Evolutionary conservation across 2,888 invertebrate genomes (phyloP).

Genomic region (Nomada flava): DNA sequence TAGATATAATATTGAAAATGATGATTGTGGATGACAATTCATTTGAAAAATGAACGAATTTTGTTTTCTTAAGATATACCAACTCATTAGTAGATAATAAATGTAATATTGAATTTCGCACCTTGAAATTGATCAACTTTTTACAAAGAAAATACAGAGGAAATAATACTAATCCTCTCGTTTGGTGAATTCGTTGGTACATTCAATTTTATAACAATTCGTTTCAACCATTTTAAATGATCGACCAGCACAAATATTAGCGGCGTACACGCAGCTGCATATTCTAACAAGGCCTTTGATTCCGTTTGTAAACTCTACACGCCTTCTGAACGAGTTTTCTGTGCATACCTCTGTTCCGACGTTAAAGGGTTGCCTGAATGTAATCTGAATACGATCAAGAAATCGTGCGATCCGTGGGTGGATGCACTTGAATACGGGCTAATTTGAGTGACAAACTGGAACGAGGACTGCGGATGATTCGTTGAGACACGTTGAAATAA

Average conservation of each 20-base stretch:
- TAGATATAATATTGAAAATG: too few species aligned
- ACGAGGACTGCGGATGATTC: slow-evolving; percentile 41
- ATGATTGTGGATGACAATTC: too few species aligned
- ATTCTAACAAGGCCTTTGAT: slow-evolving; percentile 65
- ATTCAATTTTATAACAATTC: slow-evolving; percentile 3
- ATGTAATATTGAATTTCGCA: too few species aligned
- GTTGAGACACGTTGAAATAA: slow-evolving; percentile 1
- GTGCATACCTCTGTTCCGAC: slow-evolving; percentile 28
- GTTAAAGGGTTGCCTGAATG: slow-evolving; percentile 68
- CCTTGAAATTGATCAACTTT: too few species aligned
- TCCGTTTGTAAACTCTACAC: slow-evolving; percentile 42
- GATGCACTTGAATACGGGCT: slow-evolving; percentile 78
- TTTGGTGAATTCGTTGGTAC: not conserved
- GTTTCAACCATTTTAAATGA: slow-evolving; percentile 5
- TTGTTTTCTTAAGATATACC: too few species aligned
- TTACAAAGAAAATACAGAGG: too few species aligned
- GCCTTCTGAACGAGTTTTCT: slow-evolving; percentile 37
- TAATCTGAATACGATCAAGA: slow-evolving; percentile 78
- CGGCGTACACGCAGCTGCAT: slow-evolving; percentile 68
- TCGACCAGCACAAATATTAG: slow-evolving; percentile 42
- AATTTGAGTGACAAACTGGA: slow-evolving; percentile 72
- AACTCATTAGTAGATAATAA: too few species aligned
- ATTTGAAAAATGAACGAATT: too few species aligned
- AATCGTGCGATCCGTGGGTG: slow-evolving; percentile 74
- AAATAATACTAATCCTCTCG: not conserved